Evolutionary conservation across 1,140 invertebrate genomes (phyloP).

Genomic region (Samia ricini): DNA sequence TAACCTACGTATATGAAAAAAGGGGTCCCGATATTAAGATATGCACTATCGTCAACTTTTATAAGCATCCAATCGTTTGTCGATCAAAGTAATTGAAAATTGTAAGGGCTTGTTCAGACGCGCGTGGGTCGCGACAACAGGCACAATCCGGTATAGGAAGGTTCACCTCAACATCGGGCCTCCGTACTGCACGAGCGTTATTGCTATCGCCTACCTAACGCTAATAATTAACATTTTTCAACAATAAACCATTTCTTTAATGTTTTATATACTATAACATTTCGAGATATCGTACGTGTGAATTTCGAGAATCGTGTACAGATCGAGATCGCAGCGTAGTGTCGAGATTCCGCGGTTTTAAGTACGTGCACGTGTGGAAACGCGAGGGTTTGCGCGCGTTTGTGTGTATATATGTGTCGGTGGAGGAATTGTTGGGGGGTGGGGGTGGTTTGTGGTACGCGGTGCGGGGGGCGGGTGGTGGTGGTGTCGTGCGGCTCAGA

Average conservation of each 20-base stretch:
- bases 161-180: slow-evolving; percentile 45
- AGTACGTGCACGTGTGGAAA: slow-evolving; percentile 45
- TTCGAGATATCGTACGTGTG: slow-evolving; percentile 28
- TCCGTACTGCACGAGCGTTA: slow-evolving; percentile 40
- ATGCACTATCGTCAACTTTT: slow-evolving; percentile 32
- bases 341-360: slow-evolving; percentile 34
- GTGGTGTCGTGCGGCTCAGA: slow-evolving; percentile 67
- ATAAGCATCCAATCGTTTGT: slow-evolving; percentile 21
- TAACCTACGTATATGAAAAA: slow-evolving; percentile 27
- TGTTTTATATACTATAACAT: slow-evolving; percentile 40
- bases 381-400: slow-evolving; percentile 44
- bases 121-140: slow-evolving; percentile 32
- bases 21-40: slow-evolving; percentile 29
- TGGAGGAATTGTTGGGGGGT: slow-evolving; percentile 42
- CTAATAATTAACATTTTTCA: slow-evolving; percentile 55
- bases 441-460: background rate
- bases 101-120: slow-evolving; percentile 20
- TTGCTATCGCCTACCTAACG: slow-evolving; percentile 60
- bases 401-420: no score
- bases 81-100: slow-evolving; percentile 25
- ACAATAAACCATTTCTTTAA: slow-evolving; percentile 56
- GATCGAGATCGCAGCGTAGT: slow-evolving; percentile 15
- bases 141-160: slow-evolving; percentile 51
- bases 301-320: slow-evolving; percentile 26
- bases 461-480: slow-evolving; percentile 38